Percentiles rank a stretch among this genome's conserved stretches.
Conservation (phyloP, 2,888 invertebrate species). For the Drosophila neoperkinsi region DNA sequence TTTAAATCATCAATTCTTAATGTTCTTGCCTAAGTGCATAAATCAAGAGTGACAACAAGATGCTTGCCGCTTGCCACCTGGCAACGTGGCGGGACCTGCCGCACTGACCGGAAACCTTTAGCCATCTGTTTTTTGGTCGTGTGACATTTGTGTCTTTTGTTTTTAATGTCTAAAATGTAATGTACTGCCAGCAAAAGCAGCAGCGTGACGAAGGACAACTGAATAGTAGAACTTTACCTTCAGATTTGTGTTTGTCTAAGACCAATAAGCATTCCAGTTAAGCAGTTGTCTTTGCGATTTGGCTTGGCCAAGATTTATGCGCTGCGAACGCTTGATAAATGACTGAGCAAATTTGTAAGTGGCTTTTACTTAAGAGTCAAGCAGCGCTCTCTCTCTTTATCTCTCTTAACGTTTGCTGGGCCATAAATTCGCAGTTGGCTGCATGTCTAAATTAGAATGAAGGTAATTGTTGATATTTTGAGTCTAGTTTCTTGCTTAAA, state of each 20-base stretch:
- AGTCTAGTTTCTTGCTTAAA: slow-evolving; percentile 19
- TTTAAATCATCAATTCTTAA: slow-evolving; percentile 72
- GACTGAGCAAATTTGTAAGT: slow-evolving; percentile 67
- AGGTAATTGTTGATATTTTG: slow-evolving; percentile 46
- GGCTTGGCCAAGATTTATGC: slow-evolving; percentile 69
- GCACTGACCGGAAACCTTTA: slow-evolving; percentile 41
- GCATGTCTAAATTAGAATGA: slow-evolving; percentile 44
- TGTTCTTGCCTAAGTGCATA: slow-evolving; percentile 54
- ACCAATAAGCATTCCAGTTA: slow-evolving; percentile 34
- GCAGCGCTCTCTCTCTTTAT: slow-evolving; percentile 6
- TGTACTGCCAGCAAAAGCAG: slow-evolving; percentile 45
- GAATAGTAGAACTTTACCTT: slow-evolving; percentile 46
- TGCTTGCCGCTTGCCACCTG: slow-evolving; percentile 10
- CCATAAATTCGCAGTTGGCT: slow-evolving; percentile 71
- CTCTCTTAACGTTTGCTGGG: slow-evolving; percentile 22
- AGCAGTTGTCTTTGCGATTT: slow-evolving; percentile 73
- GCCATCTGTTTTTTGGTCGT: slow-evolving; percentile 27
- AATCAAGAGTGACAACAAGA: slow-evolving; percentile 58
- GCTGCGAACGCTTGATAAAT: slow-evolving; percentile 68
- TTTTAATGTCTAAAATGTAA: slow-evolving; percentile 72
- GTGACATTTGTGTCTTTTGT: slow-evolving; percentile 72
- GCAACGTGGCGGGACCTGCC: slow-evolving; percentile 36
- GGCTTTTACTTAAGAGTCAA: slow-evolving; percentile 49
- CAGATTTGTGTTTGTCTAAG: slow-evolving; percentile 16
- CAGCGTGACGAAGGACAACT: slow-evolving; percentile 59